Evolutionary conservation across 2,888 invertebrate genomes (phyloP).

Genomic region (Balanococcus diminutus): DNA sequence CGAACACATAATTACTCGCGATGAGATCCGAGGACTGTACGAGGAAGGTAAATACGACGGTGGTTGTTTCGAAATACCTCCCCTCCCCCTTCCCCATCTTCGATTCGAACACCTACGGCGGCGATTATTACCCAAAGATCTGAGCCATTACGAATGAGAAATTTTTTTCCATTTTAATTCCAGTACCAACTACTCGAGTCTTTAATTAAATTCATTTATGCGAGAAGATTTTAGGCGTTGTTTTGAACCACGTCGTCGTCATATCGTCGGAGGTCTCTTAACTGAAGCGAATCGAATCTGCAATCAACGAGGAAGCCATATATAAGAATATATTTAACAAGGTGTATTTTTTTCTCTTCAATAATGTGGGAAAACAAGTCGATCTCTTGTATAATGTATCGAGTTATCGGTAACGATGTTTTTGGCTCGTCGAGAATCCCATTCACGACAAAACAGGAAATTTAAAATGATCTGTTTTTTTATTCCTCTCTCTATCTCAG

Average conservation of each 20-base stretch:
- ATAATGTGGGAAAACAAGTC: neutral
- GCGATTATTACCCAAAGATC: neutral
- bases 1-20: neutral
- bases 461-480: neutral
- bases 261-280: neutral
- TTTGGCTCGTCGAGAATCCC: neutral
- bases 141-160: neutral
- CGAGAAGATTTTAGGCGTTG: neutral
- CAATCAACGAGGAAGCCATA: neutral
- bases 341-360: neutral
- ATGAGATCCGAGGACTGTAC: neutral
- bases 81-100: neutral
- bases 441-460: neutral
- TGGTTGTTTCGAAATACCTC: no score
- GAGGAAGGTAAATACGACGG: no score
- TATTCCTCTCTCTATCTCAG: neutral
- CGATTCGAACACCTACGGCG: neutral
- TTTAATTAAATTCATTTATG: neutral
- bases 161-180: neutral
- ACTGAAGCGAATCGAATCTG: neutral
- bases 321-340: neutral
- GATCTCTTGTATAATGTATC: neutral
- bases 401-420: neutral
- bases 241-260: no score
- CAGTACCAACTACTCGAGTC: neutral